A percentile compares a stretch with the other conserved stretches of the same genome.
Evolutionary conservation across 1,140 invertebrate species (phyloP).

Genomic region (Nebria ingens): DNA sequence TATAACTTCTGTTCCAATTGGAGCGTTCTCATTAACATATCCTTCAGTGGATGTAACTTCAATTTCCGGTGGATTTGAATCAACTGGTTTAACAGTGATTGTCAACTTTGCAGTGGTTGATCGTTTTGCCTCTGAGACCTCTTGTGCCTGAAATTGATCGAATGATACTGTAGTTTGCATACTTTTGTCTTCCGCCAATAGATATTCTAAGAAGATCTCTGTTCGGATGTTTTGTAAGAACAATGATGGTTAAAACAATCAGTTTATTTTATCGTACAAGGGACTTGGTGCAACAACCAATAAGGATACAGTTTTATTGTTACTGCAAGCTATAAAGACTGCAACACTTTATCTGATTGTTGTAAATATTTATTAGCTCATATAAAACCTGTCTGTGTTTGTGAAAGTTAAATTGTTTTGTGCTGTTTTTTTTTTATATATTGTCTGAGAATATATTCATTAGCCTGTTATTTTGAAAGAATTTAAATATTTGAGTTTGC

Average conservation of each 20-base stretch:
- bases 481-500: too few relatives aligned
- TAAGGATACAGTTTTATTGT: constrained; percentile 1
- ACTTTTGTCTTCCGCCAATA: background rate
- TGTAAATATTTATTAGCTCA: too few relatives aligned
- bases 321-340: constrained; percentile 2
- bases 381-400: too few relatives aligned
- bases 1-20: constrained; percentile 69
- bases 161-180: background rate
- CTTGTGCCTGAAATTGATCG: constrained; percentile 53
- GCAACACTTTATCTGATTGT: background rate
- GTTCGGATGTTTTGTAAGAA: background rate
- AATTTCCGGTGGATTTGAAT: constrained; percentile 73
- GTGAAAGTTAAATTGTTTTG: too few relatives aligned
- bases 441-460: too few relatives aligned
- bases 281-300: background rate
- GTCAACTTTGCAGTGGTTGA: constrained; percentile 72
- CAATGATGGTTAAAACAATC: constrained; percentile 7
- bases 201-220: background rate
- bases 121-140: constrained; percentile 61
- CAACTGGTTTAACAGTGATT: constrained; percentile 71
- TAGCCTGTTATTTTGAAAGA: too few relatives aligned
- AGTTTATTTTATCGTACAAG: background rate
- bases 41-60: constrained; percentile 60
- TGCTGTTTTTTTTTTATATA: too few relatives aligned
- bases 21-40: constrained; percentile 74